Base-by-base conservation (phyloP, 1,140 invertebrate genomes). In the Radopholus similis region DNA sequence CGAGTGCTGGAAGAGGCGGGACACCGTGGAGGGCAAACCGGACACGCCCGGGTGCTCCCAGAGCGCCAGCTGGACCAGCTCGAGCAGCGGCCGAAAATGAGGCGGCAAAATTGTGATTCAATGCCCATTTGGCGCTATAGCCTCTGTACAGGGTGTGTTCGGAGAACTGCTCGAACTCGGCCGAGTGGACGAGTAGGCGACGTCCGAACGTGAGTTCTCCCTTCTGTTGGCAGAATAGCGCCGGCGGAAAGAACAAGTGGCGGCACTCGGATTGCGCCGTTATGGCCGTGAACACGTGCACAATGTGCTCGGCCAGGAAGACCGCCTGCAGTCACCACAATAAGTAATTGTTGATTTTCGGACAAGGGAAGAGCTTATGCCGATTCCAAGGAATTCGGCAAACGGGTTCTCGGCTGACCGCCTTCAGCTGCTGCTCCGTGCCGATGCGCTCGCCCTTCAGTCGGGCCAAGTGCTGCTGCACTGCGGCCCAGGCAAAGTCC, bases 41-140 rank as follows among this genome's bases (percentile, higher is more conserved):
- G 26, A 38, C n/a, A 26, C 18, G 30, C 40, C 28, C 15, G 28
- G 26, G 1, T 65, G 18, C n/a, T 71, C 71, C 68, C 68, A 71
- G 34, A 74, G 21, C 28, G 53, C 56, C 2, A 73, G n/a, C n/a
- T 71, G 57, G 23, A 37, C n/a, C 9, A 71, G 13, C 26, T 70
- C 59, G 9, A 70, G n/a, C 1, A 70, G n/a, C 2, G 68, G 62
- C 23, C 21, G 26, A n/a, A 67, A 68, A 68, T 67, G 13, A 23
- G 26, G 3, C 9, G 9, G 5, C 23, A 59, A 23, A 40, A 56
- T 54, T n/a, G 47, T 18, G 8, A 67, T 32, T 13, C 54, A 51
- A 62, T 62, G 40, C 11, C 23, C 21, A 62, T 56, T 34, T 35
- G 21, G 34, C 49, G 28, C 13, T 8, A 65, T 30, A 2, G 42